Percentiles rank a stretch among this genome's conserved stretches.
Conservation (phyloP, 2,113 vertebrate genomes). For the Brevimyrus niger region DNA sequence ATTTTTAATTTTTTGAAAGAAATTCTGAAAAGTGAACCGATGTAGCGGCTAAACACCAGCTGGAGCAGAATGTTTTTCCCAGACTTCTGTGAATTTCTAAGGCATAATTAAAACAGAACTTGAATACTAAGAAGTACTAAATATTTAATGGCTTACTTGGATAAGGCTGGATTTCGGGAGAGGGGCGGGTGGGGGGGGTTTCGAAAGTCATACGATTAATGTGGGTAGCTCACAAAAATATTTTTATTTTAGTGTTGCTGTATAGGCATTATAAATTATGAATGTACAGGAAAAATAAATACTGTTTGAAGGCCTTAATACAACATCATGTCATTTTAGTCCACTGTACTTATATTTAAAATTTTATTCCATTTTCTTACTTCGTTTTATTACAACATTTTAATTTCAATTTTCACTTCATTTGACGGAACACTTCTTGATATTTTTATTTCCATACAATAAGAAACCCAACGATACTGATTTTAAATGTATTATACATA, state of each 20-base stretch:
- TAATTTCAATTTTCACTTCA: background rate
- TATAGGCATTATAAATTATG: background rate
- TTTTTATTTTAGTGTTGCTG: background rate
- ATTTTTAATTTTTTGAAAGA: background rate
- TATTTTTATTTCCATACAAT: conserved; percentile 19
- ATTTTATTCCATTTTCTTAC: background rate
- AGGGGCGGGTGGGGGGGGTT: background rate
- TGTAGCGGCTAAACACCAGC: background rate
- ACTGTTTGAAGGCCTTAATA: background rate
- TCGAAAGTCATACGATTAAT: background rate
- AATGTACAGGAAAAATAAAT: background rate
- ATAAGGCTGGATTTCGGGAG: background rate
- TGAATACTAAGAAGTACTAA: background rate
- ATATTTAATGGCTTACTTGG: background rate
- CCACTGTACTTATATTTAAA: background rate
- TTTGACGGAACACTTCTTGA: background rate
- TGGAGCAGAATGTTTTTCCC: background rate
- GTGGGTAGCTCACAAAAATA: background rate
- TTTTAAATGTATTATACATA: background rate
- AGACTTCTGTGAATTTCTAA: background rate
- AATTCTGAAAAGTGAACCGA: background rate
- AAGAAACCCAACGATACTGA: conserved; percentile 22
- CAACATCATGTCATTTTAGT: background rate
- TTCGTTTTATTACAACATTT: background rate
- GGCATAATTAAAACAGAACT: background rate